Evolutionary conservation across 2,113 vertebrate genomes (phyloP).

Genomic region (Equus przewalskii): DNA sequence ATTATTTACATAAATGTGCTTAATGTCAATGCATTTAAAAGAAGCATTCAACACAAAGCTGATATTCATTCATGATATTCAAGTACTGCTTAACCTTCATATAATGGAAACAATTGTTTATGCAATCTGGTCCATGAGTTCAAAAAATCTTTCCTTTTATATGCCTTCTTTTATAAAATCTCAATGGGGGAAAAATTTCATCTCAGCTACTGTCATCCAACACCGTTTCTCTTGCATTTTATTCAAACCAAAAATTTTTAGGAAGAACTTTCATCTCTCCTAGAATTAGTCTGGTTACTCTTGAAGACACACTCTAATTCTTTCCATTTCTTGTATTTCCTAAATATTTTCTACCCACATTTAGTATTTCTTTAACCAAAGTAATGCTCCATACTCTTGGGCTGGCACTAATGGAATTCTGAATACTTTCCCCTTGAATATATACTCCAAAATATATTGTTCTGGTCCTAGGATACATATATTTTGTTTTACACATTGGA

Average conservation of each 20-base stretch:
- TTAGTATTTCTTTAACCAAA: constrained; percentile 85
- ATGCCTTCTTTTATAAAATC: constrained; percentile 54
- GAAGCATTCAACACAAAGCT: background rate
- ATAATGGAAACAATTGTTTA: constrained; percentile 49
- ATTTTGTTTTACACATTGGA: constrained; percentile 75
- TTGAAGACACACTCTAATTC: constrained; percentile 79
- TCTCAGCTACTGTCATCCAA: background rate
- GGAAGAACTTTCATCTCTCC: constrained; percentile 59
- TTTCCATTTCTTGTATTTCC: constrained; percentile 86
- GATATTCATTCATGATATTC: constrained; percentile 20
- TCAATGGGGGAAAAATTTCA: background rate
- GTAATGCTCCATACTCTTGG: constrained; percentile 76
- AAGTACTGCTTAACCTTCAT: background rate
- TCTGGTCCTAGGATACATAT: constrained; percentile 67
- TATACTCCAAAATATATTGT: constrained; percentile 79
- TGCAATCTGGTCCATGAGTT: background rate
- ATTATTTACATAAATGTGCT: constrained; percentile 48
- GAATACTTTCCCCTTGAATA: constrained; percentile 82
- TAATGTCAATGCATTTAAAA: constrained; percentile 42
- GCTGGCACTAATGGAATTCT: constrained; percentile 71
- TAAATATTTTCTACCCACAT: constrained; percentile 81
- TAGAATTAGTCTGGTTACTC: constrained; percentile 71
- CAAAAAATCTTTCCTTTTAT: constrained; percentile 50
- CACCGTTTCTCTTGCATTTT: constrained; percentile 75
- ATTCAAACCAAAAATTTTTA: constrained; percentile 71